These are phyloP conservation scores for Steatocranus sp. DNA, from an alignment of 2,797 vertebrate genomes.

Conservation along the genomic window DNA sequence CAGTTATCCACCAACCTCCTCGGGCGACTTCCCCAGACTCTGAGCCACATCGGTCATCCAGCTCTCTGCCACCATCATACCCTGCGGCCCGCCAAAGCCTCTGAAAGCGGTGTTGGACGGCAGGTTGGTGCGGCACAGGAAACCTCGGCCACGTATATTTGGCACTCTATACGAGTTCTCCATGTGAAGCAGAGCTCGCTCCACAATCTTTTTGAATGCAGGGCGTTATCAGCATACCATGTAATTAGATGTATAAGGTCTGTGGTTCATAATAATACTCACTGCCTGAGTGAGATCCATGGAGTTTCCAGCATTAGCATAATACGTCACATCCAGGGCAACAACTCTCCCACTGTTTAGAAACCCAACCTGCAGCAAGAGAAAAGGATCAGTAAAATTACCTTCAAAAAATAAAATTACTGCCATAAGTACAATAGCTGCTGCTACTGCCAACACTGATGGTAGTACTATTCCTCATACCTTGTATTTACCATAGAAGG, in stretches of 20 bases:
- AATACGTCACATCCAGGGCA: constrained; percentile 84
- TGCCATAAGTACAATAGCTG: not conserved
- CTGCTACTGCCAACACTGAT: not conserved
- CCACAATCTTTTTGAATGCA: constrained; percentile 76
- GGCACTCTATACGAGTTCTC: constrained; percentile 89
- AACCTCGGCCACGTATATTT: constrained; percentile 80
- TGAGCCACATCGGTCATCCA: constrained; percentile 87
- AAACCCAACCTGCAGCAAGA: constrained; percentile 83
- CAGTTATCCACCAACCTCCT: constrained; percentile 73
- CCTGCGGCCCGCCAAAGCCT: constrained; percentile 92
- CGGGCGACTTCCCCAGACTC: constrained; percentile 76
- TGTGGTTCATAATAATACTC: constrained; percentile 39
- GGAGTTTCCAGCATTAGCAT: constrained; percentile 86
- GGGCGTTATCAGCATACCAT: not conserved
- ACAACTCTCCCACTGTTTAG: constrained; percentile 82
- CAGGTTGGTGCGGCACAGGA: constrained; percentile 88
- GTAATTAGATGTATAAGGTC: fast-evolving
- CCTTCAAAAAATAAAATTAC: not conserved
- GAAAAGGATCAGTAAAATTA: not conserved
- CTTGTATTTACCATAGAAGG: constrained; percentile 90
- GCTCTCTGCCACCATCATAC: constrained; percentile 86
- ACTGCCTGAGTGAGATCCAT: constrained; percentile 85
- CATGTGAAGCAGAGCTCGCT: constrained; percentile 90
- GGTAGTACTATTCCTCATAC: constrained; percentile 50
- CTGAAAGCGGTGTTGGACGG: constrained; percentile 94